phyloP scores from a whole-genome alignment of 2,797 vertebrate genomes.

The Salarias fasciatus region DNA sequence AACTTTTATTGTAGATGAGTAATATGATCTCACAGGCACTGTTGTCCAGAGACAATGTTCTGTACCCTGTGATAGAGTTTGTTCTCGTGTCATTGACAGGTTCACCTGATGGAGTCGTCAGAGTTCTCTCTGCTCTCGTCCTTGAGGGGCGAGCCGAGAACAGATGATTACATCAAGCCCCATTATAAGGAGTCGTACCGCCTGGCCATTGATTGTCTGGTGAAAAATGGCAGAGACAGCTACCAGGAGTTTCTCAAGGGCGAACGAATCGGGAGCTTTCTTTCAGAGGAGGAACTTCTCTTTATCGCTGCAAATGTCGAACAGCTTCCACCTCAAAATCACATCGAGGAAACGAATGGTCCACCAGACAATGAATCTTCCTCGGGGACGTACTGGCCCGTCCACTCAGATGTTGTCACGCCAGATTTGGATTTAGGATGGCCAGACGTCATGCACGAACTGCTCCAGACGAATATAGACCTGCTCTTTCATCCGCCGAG shows the following conservation, averaged over 20 bases:
- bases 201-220: slow-evolving; percentile 89
- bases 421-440: slow-evolving; percentile 96
- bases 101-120: slow-evolving; percentile 83
- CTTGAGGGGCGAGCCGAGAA: slow-evolving; percentile 84
- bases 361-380: slow-evolving; percentile 84
- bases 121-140: slow-evolving; percentile 89
- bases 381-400: slow-evolving; percentile 96
- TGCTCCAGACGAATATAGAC: slow-evolving; percentile 88
- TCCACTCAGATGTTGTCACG: slow-evolving; percentile 90
- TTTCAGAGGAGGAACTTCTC: slow-evolving; percentile 91
- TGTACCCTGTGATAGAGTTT: slow-evolving; percentile 8
- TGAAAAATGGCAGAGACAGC: slow-evolving; percentile 83
- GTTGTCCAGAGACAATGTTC: slow-evolving; percentile 6
- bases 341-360: slow-evolving; percentile 72
- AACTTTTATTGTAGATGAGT: too few relatives aligned
- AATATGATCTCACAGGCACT: too few relatives aligned
- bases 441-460: slow-evolving; percentile 87
- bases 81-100: slow-evolving; percentile 46
- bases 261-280: slow-evolving; percentile 88
- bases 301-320: slow-evolving; percentile 87
- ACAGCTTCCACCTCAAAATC: slow-evolving; percentile 69
- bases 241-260: slow-evolving; percentile 90
- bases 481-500: slow-evolving; percentile 93
- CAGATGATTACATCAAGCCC: slow-evolving; percentile 90
- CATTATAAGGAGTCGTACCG: slow-evolving; percentile 96